Evolutionary conservation across 2,888 invertebrate genomes (phyloP).

Genomic region (Galeopsomyia nigrocyanea): DNA sequence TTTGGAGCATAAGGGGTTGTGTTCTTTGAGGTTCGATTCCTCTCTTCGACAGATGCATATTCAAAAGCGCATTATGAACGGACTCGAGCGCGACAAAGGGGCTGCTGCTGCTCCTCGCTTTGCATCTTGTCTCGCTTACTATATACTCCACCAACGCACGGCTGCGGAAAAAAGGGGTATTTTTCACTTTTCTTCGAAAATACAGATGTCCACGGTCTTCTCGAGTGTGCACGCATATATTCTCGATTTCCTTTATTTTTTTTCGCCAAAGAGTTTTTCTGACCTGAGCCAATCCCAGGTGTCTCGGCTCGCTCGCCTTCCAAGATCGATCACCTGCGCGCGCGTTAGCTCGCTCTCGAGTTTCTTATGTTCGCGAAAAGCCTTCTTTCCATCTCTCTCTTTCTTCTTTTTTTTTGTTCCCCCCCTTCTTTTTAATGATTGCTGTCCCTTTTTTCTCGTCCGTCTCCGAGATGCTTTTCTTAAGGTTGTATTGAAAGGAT

Average conservation of each 20-base stretch:
- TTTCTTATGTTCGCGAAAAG: slow-evolving; percentile 46
- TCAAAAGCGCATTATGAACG: slow-evolving; percentile 47
- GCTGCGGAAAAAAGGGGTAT: slow-evolving; percentile 51
- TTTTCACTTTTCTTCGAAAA: slow-evolving; percentile 52
- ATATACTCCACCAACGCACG: slow-evolving; percentile 35
- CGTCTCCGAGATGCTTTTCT: slow-evolving; percentile 34
- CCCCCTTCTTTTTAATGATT: not conserved
- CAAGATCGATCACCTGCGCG: slow-evolving; percentile 54
- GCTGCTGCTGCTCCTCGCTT: slow-evolving; percentile 21
- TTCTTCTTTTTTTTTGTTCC: slow-evolving; percentile 4
- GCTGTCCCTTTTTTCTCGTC: slow-evolving; percentile 17
- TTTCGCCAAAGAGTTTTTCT: slow-evolving; percentile 27
- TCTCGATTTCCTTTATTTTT: slow-evolving; percentile 38
- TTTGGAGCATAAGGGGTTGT: slow-evolving; percentile 15
- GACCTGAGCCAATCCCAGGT: slow-evolving; percentile 46
- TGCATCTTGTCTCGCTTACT: slow-evolving; percentile 52
- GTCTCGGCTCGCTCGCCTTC: slow-evolving; percentile 30
- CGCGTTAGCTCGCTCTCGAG: slow-evolving; percentile 1
- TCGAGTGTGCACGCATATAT: slow-evolving; percentile 17
- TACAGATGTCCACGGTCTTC: slow-evolving; percentile 47
- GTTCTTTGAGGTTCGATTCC: slow-evolving; percentile 31
- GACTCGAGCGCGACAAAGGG: slow-evolving; percentile 26
- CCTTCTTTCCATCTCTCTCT: slow-evolving; percentile 26
- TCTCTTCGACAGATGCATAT: slow-evolving; percentile 45
- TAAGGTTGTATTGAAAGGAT: slow-evolving; percentile 24